A percentile compares a stretch with the other conserved stretches of the same genome.
Conservation (phyloP, 2,113 vertebrate genomes). For the Amphilophus citrinellus region DNA sequence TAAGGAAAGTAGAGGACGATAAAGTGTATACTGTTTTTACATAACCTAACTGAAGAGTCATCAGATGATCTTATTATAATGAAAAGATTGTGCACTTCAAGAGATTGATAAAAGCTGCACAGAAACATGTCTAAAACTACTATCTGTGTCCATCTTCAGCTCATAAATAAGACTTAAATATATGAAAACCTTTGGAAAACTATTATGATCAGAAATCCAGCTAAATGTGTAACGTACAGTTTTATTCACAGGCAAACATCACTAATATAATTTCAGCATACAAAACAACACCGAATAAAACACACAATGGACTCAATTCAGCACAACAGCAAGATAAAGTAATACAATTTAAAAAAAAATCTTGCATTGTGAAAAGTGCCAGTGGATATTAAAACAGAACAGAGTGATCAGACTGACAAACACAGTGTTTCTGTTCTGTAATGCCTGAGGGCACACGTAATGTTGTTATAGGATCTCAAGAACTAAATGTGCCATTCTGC, state of each 20-base stretch:
- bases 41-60: not conserved
- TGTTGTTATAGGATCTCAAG: not conserved
- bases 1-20: not conserved
- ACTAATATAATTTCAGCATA: not conserved
- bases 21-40: not conserved
- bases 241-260: not conserved
- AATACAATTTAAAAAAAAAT: not conserved
- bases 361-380: not conserved
- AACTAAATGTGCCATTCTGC: not conserved
- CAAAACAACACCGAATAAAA: no score
- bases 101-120: not conserved
- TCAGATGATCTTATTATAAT: not conserved
- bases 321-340: no score
- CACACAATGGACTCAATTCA: no score
- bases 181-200: not conserved
- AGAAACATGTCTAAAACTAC: not conserved
- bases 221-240: not conserved
- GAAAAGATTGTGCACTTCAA: not conserved
- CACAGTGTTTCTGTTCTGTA: not conserved
- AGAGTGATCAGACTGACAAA: not conserved
- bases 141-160: not conserved
- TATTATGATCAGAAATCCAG: not conserved
- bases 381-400: not conserved
- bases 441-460: not conserved
- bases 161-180: not conserved